phyloP scores from a whole-genome alignment of 2,797 vertebrate species.

The Hoplostethus atlanticus region DNA sequence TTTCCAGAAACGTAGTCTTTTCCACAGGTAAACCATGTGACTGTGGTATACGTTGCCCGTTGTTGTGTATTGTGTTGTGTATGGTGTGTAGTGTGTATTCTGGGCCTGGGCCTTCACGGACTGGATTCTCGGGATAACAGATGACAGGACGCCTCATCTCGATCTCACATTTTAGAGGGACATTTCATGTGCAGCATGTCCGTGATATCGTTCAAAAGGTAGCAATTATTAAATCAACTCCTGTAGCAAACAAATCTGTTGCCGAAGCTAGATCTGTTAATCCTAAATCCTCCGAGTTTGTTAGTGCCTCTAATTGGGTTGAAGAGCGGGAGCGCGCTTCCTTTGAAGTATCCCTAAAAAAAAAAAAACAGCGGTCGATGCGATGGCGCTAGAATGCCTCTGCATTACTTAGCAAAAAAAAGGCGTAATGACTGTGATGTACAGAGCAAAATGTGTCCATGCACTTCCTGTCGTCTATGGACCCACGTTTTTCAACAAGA shows the following conservation, averaged over 20 bases:
- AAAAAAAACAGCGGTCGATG: constrained; percentile 27
- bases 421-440: constrained; percentile 14
- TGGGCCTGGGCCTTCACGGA: neutral
- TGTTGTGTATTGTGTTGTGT: too few species aligned
- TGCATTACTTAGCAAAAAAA: constrained; percentile 15
- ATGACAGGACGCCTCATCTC: neutral
- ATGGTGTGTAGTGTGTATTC: too few species aligned
- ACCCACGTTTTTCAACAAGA: too few species aligned
- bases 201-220: constrained; percentile 24
- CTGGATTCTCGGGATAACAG: constrained; percentile 15
- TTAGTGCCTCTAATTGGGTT: constrained; percentile 69
- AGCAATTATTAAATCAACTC: constrained; percentile 54
- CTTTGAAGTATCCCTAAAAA: constrained; percentile 64
- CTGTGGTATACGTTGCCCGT: neutral
- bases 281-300: constrained; percentile 65
- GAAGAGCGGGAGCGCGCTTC: constrained; percentile 49
- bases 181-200: too few species aligned
- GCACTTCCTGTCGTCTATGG: neutral
- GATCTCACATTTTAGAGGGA: constrained; percentile 10
- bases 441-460: constrained; percentile 5
- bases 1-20: constrained; percentile 98
- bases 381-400: constrained; percentile 4
- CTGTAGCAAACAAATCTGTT: constrained; percentile 31
- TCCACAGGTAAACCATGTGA: constrained; percentile 91
- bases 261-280: constrained; percentile 63